Evolutionary conservation across 1,140 invertebrate species (phyloP).

Genomic region (Drosophila bocki): DNA sequence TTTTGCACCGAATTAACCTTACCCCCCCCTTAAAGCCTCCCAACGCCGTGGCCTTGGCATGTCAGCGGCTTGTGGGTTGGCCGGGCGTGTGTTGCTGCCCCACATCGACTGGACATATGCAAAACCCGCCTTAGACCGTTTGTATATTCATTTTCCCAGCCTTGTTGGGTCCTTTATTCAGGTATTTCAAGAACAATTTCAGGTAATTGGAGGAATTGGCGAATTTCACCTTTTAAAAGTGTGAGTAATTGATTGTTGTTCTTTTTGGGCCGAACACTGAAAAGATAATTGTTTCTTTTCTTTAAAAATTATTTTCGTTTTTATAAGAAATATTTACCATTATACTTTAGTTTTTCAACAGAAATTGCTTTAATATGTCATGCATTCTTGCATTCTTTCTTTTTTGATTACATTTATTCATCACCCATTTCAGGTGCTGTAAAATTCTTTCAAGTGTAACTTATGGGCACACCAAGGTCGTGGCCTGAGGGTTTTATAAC

Average conservation of each 20-base stretch:
- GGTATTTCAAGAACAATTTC: conserved; percentile 45
- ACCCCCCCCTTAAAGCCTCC: no score
- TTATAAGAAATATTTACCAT: neutral
- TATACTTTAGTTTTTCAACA: neutral
- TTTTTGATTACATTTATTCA: no score
- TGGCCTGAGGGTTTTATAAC: conserved; percentile 36
- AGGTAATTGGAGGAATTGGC: conserved; percentile 40
- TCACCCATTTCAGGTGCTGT: neutral
- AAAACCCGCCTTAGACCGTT: conserved; percentile 4
- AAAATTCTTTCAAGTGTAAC: conserved; percentile 12
- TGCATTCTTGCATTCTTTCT: neutral
- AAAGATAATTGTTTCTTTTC: neutral
- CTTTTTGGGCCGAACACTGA: neutral
- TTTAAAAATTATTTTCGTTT: no score
- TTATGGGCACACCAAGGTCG: conserved; percentile 56
- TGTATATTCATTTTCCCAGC: neutral
- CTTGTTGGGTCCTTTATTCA: conserved; percentile 18
- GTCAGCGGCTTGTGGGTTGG: conserved; percentile 27
- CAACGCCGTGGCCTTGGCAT: conserved; percentile 52
- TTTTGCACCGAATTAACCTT: no score
- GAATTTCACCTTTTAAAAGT: conserved; percentile 28
- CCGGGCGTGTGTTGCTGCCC: neutral
- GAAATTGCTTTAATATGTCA: neutral
- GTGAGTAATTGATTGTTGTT: conserved; percentile 65
- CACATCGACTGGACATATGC: conserved; percentile 25